These are phyloP conservation scores for Reticulitermes lucifugus DNA, from an alignment of 2,888 invertebrate species.

Conservation along the genomic window DNA sequence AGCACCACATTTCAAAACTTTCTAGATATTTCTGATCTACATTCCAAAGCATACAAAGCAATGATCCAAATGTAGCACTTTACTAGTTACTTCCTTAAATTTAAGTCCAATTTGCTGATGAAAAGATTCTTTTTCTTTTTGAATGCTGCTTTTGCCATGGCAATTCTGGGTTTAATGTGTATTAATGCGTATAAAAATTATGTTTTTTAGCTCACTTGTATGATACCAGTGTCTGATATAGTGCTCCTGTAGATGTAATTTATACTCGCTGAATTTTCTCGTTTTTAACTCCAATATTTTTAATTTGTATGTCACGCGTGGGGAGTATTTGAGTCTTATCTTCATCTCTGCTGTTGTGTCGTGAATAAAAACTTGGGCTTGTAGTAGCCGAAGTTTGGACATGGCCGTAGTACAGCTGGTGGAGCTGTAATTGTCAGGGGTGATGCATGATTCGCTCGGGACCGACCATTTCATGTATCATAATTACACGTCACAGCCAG, in stretches of 20 bases:
- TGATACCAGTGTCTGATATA: background rate
- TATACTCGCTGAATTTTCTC: background rate
- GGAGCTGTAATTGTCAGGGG: conserved; percentile 33
- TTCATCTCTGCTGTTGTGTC: background rate
- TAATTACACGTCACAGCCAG: conserved; percentile 33
- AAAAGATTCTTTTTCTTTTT: too few relatives aligned
- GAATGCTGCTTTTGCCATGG: too few relatives aligned
- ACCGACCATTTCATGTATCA: conserved; percentile 39
- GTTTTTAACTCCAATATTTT: conserved; percentile 1
- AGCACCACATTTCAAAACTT: too few relatives aligned
- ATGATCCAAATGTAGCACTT: too few relatives aligned
- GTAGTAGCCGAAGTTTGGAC: background rate
- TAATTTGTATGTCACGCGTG: background rate
- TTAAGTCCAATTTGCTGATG: too few relatives aligned
- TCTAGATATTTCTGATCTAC: too few relatives aligned
- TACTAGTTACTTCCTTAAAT: too few relatives aligned
- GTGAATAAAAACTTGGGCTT: conserved; percentile 23
- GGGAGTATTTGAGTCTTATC: too few relatives aligned
- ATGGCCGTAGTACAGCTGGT: background rate
- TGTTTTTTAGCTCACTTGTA: too few relatives aligned
- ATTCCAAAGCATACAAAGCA: too few relatives aligned
- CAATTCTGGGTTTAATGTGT: too few relatives aligned
- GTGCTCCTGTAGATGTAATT: background rate
- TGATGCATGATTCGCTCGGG: conserved; percentile 34
- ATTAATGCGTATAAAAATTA: too few relatives aligned